Evolutionary conservation across 2,888 invertebrate species (phyloP), one percentile per base, ranked within the genome.

Genomic region (Stenurella melanura): DNA sequence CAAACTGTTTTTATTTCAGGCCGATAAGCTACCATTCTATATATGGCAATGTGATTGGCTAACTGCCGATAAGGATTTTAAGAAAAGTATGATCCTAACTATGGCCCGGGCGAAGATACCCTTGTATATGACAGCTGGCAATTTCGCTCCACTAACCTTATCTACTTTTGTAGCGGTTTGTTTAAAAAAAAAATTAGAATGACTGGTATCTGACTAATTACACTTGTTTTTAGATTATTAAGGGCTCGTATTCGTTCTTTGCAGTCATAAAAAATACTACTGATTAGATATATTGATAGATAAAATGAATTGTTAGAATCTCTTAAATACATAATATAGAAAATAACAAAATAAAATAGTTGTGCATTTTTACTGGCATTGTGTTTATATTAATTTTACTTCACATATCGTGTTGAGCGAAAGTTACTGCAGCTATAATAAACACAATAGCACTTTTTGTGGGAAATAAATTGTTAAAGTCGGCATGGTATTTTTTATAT

Each of bases 1-100:
- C 4, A 34, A 34, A 34, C 30, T 9, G 9, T 34, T 7, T 34
- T 71, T 18, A 67, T 80, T 83, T 42, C 68, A 87, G 87, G 87
- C 87, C 10, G 79, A 82, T 58, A 83, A 86, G 74, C 81, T 89
- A 50, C 84, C 87, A 10, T 73, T 81, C 42, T 84, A 86, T 34
- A 80, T 89, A 21, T 89, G 88, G 86, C 83, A 86, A 68, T 83
- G 86, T 73, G 84, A 87, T 34, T 89, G 88, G 88, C 70, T 87
- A 9, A 78, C 82, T 0, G 79, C 83, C 21, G 83, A 86, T 58
- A 78, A 73, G 9, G 73, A 80, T n/a, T 87, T 86, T 67, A 87
- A 85, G 72, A 84, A 81, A 56, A 83, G 81, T 4, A 86, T 88
- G 86, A 82, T 88, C 26, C 84, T 88, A 50, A 88, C 87, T 19